Evolutionary conservation across 1,140 invertebrate genomes (phyloP).

Genomic region (Drosophila grimshawi): DNA sequence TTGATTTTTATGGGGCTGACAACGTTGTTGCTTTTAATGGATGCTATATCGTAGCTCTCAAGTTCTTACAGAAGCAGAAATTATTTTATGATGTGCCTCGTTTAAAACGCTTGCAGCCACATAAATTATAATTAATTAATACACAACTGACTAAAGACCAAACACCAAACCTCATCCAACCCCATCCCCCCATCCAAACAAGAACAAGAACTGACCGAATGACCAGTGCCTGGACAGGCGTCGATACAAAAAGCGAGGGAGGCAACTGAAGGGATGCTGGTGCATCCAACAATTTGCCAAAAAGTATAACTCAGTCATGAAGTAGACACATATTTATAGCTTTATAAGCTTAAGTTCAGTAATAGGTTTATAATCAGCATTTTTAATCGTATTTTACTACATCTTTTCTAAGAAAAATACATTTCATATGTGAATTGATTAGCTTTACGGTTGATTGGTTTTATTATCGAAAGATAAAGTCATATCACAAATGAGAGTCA

Average conservation of each 20-base stretch:
- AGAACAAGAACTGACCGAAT: no score
- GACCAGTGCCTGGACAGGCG: slow-evolving; percentile 11
- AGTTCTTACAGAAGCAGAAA: slow-evolving; percentile 51
- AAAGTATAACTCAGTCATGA: not conserved
- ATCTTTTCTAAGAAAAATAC: no score
- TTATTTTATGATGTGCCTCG: slow-evolving; percentile 78
- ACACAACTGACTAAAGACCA: slow-evolving; percentile 36
- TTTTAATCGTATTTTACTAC: no score
- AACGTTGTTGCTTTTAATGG: slow-evolving; percentile 46
- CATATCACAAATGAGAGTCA: no score
- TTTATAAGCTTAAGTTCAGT: no score
- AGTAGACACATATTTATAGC: no score
- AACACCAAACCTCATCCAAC: not conserved
- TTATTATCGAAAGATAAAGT: no score
- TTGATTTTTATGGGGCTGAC: slow-evolving; percentile 37
- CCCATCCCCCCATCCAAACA: no score
- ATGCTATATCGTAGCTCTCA: slow-evolving; percentile 19
- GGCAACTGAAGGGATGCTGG: not conserved
- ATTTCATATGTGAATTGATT: no score
- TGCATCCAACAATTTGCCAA: slow-evolving; percentile 5
- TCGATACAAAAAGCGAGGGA: no score
- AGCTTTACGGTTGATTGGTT: no score
- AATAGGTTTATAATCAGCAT: no score
- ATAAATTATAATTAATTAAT: slow-evolving; percentile 82
- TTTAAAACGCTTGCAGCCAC: slow-evolving; percentile 74